Evolutionary conservation across 2,888 invertebrate genomes (phyloP).

Genomic region (Drosophila mimica): DNA sequence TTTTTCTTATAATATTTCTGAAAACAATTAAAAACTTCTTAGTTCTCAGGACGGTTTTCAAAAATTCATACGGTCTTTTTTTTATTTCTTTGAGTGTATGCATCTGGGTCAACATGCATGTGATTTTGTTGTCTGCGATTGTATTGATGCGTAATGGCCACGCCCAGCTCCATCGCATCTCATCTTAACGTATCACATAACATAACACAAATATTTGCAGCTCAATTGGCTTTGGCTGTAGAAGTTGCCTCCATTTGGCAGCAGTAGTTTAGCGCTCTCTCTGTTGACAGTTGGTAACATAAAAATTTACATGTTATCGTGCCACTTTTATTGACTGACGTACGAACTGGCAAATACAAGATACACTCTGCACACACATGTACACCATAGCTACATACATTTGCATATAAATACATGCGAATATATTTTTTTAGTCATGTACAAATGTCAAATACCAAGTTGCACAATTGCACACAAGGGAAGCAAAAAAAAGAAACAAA

Average conservation of each 20-base stretch:
- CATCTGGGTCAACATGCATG: constrained; percentile 52
- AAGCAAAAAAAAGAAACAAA: constrained; percentile 10
- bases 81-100: constrained; percentile 7
- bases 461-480: constrained; percentile 57
- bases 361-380: constrained; percentile 23
- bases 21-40: not conserved
- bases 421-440: constrained; percentile 19
- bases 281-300: constrained; percentile 71
- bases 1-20: not conserved
- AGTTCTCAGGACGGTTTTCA: not conserved
- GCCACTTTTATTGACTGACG: constrained; percentile 64
- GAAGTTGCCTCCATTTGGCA: constrained; percentile 52
- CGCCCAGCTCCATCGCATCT: constrained; percentile 37
- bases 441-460: constrained; percentile 56
- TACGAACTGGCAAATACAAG: constrained; percentile 35
- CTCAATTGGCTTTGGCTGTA: constrained; percentile 47
- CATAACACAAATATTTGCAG: constrained; percentile 62
- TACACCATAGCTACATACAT: constrained; percentile 8
- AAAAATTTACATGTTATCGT: constrained; percentile 73
- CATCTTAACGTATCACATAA: constrained; percentile 40
- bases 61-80: not conserved
- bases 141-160: constrained; percentile 50
- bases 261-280: constrained; percentile 23
- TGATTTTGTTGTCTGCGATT: constrained; percentile 6
- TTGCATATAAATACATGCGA: constrained; percentile 47